Evolutionary conservation across 2,888 invertebrate species (phyloP).

Genomic region (Harpalus rubripes): DNA sequence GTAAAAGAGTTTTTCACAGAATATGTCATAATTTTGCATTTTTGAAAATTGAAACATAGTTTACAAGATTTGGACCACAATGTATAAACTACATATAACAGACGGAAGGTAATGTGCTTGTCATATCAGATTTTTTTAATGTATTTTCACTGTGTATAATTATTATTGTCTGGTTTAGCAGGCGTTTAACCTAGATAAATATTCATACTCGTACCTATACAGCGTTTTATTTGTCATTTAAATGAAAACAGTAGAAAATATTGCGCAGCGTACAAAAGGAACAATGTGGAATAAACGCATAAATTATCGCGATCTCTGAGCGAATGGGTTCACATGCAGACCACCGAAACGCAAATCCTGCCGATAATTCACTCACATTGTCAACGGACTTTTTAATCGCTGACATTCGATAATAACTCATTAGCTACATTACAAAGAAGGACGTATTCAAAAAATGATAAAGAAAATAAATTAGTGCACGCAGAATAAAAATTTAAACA

Average conservation of each 20-base stretch:
- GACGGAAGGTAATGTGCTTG: too few relatives aligned
- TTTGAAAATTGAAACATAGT: too few relatives aligned
- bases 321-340: slow-evolving; percentile 42
- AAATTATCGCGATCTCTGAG: slow-evolving; percentile 33
- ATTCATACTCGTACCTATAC: not conserved
- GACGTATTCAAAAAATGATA: too few relatives aligned
- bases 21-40: too few relatives aligned
- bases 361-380: not conserved
- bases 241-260: not conserved
- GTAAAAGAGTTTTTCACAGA: too few relatives aligned
- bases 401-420: not conserved
- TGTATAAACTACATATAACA: too few relatives aligned
- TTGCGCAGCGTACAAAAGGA: slow-evolving; percentile 12
- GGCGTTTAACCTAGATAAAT: slow-evolving; percentile 1
- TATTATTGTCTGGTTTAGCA: not conserved
- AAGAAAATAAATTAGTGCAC: too few relatives aligned
- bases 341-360: slow-evolving; percentile 33
- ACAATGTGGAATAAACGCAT: slow-evolving; percentile 33
- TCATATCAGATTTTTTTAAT: not conserved
- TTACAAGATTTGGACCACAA: too few relatives aligned
- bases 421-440: not conserved
- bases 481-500: too few relatives aligned
- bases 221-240: slow-evolving; percentile 9
- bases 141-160: not conserved
- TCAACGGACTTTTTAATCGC: not conserved